Percentiles rank a stretch among this genome's conserved stretches.
phyloP scores from a whole-genome alignment of 2,797 vertebrate species.

The Acrocephalus scirpaceus region DNA sequence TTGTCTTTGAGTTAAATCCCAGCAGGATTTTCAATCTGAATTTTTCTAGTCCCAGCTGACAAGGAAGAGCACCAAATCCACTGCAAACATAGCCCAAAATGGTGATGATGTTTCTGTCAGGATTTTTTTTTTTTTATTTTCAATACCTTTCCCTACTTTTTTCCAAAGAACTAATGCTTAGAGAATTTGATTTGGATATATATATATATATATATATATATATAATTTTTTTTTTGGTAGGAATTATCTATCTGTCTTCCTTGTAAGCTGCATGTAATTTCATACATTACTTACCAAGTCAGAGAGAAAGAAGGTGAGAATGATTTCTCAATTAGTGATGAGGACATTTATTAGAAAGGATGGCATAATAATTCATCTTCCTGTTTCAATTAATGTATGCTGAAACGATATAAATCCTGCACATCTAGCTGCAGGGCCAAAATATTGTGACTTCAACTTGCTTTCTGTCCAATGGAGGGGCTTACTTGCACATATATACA shows the following conservation, averaged over 20 bases:
- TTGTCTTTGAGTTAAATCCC: background rate
- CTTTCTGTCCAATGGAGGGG: background rate
- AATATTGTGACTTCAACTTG: background rate
- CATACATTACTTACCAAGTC: background rate
- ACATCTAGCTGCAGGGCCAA: background rate
- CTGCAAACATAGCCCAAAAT: background rate
- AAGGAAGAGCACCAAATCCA: background rate
- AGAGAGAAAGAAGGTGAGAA: background rate
- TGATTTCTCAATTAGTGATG: background rate
- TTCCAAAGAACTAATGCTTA: background rate
- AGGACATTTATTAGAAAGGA: background rate
- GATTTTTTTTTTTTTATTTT: background rate
- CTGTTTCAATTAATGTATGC: background rate
- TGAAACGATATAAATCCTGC: background rate
- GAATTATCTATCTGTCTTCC: background rate
- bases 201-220: background rate
- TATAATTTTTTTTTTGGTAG: background rate
- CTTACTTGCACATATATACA: background rate
- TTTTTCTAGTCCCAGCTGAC: background rate
- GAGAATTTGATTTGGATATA: background rate
- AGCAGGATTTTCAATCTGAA: background rate
- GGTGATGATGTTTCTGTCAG: background rate
- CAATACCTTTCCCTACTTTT: background rate
- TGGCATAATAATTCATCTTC: background rate
- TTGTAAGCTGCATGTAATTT: background rate